Evolutionary conservation across 2,888 invertebrate genomes (phyloP).

Genomic region (Archips crataeganus): DNA sequence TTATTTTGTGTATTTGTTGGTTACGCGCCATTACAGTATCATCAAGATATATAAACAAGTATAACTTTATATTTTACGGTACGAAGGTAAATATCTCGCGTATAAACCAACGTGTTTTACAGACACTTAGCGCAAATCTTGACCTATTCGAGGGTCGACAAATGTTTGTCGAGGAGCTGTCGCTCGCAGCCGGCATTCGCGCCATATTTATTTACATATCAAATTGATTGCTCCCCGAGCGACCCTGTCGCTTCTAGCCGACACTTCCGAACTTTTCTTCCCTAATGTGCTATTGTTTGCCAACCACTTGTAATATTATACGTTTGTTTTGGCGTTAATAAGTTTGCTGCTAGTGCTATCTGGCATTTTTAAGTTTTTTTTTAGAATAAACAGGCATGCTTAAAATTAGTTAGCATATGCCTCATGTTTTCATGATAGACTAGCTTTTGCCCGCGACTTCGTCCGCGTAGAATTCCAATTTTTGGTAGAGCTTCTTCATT

Average conservation of each 20-base stretch:
- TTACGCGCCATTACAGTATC: too few relatives aligned
- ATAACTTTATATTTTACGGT: too few relatives aligned
- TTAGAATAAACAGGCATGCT: too few relatives aligned
- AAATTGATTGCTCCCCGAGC: slow-evolving; percentile 65
- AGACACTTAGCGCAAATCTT: slow-evolving; percentile 36
- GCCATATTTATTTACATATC: slow-evolving; percentile 72
- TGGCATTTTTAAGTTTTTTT: too few relatives aligned
- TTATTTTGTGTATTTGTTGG: too few relatives aligned
- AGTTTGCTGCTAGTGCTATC: background rate
- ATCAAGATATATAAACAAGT: too few relatives aligned
- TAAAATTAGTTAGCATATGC: too few relatives aligned
- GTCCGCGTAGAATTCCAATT: too few relatives aligned
- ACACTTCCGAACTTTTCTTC: slow-evolving; percentile 38
- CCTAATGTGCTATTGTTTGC: slow-evolving; percentile 54
- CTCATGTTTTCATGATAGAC: background rate
- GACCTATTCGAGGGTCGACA: slow-evolving; percentile 47
- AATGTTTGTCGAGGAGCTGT: slow-evolving; percentile 48
- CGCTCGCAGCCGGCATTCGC: slow-evolving; percentile 58
- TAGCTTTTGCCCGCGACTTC: too few relatives aligned
- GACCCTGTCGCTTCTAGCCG: slow-evolving; percentile 40
- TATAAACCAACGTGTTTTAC: background rate
- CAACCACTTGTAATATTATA: slow-evolving; percentile 54
- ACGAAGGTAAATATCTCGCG: background rate
- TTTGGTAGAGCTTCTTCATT: too few relatives aligned
- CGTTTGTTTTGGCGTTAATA: slow-evolving; percentile 42